Evolutionary conservation across 2,888 invertebrate genomes (phyloP).

Genomic region (Hecatera dysodea): DNA sequence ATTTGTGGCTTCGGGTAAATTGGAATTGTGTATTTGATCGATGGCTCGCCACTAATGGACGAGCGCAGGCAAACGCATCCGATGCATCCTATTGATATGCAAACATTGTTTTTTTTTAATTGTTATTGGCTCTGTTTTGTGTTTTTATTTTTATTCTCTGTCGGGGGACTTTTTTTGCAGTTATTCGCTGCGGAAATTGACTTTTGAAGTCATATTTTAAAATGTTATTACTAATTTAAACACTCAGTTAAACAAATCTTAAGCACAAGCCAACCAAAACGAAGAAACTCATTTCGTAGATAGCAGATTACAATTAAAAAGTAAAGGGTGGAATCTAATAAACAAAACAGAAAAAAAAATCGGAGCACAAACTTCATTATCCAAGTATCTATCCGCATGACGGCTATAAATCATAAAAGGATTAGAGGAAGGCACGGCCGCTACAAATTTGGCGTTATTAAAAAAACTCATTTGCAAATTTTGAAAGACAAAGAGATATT

Average conservation of each 20-base stretch:
- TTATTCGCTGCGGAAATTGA: conserved; percentile 31
- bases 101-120: conserved; percentile 73
- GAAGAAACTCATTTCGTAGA: conserved; percentile 29
- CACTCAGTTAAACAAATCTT: conserved; percentile 5
- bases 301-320: conserved; percentile 59
- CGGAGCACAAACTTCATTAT: conserved; percentile 77
- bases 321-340: conserved; percentile 73
- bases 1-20: conserved; percentile 89
- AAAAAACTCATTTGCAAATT: conserved; percentile 91
- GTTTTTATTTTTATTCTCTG: conserved; percentile 50
- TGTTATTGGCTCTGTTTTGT: conserved; percentile 61
- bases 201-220: conserved; percentile 28
- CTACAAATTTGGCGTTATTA: conserved; percentile 89
- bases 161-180: conserved; percentile 37
- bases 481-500: conserved; percentile 89
- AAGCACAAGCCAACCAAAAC: conserved; percentile 9
- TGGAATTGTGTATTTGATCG: conserved; percentile 88
- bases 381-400: conserved; percentile 74
- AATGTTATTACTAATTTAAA: conserved; percentile 17
- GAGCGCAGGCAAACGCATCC: conserved; percentile 71
- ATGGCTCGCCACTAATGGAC: conserved; percentile 82
- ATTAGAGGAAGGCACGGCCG: conserved; percentile 77
- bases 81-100: conserved; percentile 81
- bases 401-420: conserved; percentile 86
- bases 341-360: conserved; percentile 74